Evolutionary conservation across 2,797 vertebrate genomes (phyloP).

Genomic region (Amblyraja radiata): DNA sequence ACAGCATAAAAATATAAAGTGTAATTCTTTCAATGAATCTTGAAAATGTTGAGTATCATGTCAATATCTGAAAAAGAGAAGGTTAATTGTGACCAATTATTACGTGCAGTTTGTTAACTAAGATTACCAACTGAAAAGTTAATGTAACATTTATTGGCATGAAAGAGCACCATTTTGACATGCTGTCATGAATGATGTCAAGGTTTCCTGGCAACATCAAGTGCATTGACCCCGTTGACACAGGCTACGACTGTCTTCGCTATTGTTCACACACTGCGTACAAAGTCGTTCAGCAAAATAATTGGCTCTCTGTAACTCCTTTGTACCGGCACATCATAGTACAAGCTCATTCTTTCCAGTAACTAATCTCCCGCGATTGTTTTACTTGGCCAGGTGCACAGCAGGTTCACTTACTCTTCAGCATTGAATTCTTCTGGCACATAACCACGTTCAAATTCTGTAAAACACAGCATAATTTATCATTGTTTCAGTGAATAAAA

Average conservation of each 20-base stretch:
- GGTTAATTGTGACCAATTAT: background rate
- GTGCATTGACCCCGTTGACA: slow-evolving; percentile 24
- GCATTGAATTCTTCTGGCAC: background rate
- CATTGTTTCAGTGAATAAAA: background rate
- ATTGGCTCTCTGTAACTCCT: slow-evolving; percentile 3
- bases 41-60: background rate
- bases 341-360: background rate
- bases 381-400: slow-evolving; percentile 24
- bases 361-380: background rate
- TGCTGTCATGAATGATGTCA: background rate
- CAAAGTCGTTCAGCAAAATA: background rate
- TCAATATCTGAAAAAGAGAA: background rate
- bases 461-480: background rate
- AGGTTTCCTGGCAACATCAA: slow-evolving; percentile 6
- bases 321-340: background rate
- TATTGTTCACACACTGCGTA: slow-evolving; percentile 6
- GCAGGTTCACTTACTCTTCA: background rate
- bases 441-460: background rate
- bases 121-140: background rate
- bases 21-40: background rate
- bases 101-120: background rate
- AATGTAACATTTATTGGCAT: background rate
- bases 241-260: slow-evolving; percentile 12
- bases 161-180: background rate
- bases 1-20: background rate